A percentile compares a stretch with the other conserved stretches of the same genome.
Conservation (phyloP, 1,140 invertebrate genomes). For the Caerostris extrusa region DNA sequence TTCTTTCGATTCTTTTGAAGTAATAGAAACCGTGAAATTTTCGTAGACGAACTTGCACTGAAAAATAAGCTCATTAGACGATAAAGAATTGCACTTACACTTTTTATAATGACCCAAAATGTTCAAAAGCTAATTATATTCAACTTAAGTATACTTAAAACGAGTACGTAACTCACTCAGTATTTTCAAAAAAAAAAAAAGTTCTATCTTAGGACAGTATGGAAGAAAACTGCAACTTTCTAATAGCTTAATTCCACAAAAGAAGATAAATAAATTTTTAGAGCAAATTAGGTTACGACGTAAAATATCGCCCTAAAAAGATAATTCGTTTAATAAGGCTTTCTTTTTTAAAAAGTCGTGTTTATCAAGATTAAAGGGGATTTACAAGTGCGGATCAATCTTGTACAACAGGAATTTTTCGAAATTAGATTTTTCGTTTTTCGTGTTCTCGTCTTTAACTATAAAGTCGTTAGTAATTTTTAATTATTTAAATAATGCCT, state of each 20-base stretch:
- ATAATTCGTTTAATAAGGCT: too few relatives aligned
- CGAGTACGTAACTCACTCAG: not conserved
- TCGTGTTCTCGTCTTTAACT: too few relatives aligned
- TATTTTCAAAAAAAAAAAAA: not conserved
- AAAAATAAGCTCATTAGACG: constrained; percentile 7
- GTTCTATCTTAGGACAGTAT: not conserved
- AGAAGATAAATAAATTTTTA: not conserved
- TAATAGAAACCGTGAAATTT: not conserved
- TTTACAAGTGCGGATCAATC: too few relatives aligned
- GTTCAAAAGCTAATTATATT: constrained; percentile 29
- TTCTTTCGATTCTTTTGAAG: too few relatives aligned
- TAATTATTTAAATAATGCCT: too few relatives aligned
- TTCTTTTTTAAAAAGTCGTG: too few relatives aligned
- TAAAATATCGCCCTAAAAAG: too few relatives aligned
- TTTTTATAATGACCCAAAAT: not conserved
- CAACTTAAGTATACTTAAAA: constrained; percentile 4
- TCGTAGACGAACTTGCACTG: not conserved
- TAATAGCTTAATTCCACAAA: not conserved
- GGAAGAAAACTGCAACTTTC: not conserved
- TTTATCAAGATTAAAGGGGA: too few relatives aligned
- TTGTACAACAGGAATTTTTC: too few relatives aligned
- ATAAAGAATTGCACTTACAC: not conserved
- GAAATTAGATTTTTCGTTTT: too few relatives aligned
- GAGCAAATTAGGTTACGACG: not conserved
- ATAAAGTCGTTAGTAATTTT: too few relatives aligned